A percentile compares a stretch with the other conserved stretches of the same genome.
Evolutionary conservation across 2,797 vertebrate genomes (phyloP).

Genomic region (Cynopterus sphinx): DNA sequence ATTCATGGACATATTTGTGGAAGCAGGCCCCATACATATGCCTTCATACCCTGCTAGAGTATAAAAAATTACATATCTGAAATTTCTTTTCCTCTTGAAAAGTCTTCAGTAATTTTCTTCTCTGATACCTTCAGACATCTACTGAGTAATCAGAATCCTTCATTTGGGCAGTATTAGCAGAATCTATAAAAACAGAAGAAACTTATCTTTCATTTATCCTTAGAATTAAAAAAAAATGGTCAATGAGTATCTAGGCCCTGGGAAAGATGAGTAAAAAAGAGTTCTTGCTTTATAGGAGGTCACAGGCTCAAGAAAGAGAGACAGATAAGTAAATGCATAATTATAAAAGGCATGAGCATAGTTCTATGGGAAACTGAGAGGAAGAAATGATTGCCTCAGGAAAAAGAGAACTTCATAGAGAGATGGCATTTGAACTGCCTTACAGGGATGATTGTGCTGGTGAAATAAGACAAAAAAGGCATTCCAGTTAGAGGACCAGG

Average conservation of each 20-base stretch:
- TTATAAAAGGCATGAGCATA: neutral
- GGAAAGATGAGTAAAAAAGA: neutral
- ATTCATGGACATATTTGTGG: neutral
- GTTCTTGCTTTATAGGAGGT: neutral
- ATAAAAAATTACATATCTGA: neutral
- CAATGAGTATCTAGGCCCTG: neutral
- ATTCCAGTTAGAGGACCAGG: neutral
- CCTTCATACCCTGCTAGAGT: neutral
- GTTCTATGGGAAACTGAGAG: neutral
- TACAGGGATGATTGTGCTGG: neutral
- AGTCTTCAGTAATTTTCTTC: neutral
- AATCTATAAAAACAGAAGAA: neutral
- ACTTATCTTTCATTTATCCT: neutral
- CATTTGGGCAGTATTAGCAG: neutral
- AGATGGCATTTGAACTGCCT: neutral
- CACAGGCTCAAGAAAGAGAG: neutral
- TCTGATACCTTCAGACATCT: neutral
- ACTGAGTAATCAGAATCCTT: neutral
- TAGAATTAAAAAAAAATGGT: neutral
- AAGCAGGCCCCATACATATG: neutral
- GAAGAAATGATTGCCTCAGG: neutral
- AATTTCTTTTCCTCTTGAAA: neutral
- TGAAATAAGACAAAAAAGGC: neutral
- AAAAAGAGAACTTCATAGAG: neutral
- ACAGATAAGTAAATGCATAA: neutral